Conservation (phyloP, 92 coral and sea anemone genomes). For the Meandrina meandrites region DNA sequence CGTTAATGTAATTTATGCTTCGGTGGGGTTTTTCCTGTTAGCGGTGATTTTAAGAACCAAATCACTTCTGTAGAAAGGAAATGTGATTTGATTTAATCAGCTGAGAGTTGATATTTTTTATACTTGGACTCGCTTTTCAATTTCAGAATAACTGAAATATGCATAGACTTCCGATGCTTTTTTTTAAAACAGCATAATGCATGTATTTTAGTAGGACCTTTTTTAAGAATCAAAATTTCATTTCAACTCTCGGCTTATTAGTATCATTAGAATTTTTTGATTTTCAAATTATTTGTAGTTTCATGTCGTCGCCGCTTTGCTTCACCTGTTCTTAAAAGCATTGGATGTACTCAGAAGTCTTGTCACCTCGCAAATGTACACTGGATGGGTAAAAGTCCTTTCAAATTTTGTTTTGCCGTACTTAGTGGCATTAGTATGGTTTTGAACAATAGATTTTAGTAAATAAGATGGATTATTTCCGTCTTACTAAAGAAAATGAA, state of each 20-base stretch:
- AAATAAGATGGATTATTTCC: neutral
- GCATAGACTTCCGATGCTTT: neutral
- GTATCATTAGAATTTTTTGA: neutral
- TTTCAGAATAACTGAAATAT: neutral
- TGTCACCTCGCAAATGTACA: neutral
- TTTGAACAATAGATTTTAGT: neutral
- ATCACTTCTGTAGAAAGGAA: neutral
- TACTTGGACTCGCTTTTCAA: neutral
- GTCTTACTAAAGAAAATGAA: neutral
- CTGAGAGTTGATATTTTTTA: neutral
- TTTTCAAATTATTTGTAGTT: neutral
- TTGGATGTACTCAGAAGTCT: neutral
- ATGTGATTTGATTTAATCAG: constrained; percentile 6
- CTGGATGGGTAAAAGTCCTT: neutral
- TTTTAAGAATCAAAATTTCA: neutral
- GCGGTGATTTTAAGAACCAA: neutral
- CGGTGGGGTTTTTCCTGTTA: constrained; percentile 20
- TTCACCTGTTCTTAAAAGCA: neutral
- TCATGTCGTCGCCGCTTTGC: neutral
- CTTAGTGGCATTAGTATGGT: neutral
- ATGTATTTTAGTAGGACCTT: no score
- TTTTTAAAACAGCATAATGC: neutral
- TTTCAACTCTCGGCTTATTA: neutral
- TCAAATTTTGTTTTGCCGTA: neutral
- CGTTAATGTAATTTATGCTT: constrained; percentile 9